Conservation (phyloP, 2,113 vertebrate species). For the Toxotes jaculatrix region DNA sequence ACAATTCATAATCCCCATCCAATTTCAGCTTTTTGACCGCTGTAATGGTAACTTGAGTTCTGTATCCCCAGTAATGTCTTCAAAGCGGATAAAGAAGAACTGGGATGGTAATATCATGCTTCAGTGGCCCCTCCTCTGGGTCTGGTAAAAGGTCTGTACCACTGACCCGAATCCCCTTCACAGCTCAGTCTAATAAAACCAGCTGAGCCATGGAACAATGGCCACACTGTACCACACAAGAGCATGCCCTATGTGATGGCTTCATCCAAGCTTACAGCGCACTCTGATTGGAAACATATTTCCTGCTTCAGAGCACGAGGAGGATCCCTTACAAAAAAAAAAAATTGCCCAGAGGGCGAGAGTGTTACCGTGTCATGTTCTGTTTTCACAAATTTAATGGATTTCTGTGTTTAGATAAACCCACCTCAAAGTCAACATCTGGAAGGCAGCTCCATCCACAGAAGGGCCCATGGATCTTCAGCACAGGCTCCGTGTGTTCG, state of each 20-base stretch:
- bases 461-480: constrained; percentile 92
- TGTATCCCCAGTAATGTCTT: constrained; percentile 44
- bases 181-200: constrained; percentile 69
- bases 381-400: constrained; percentile 52
- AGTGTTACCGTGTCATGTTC: constrained; percentile 31
- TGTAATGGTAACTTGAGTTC: constrained; percentile 22
- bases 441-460: constrained; percentile 89
- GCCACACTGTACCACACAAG: constrained; percentile 62
- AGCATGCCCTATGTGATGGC: constrained; percentile 42
- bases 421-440: constrained; percentile 93
- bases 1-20: constrained; percentile 14
- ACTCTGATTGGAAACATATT: constrained; percentile 63
- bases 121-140: constrained; percentile 42
- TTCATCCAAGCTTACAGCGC: constrained; percentile 30
- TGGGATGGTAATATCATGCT: constrained; percentile 52
- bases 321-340: constrained; percentile 17
- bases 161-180: constrained; percentile 64
- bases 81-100: constrained; percentile 47
- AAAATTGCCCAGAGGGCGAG: constrained; percentile 15
- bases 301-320: constrained; percentile 23
- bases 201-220: constrained; percentile 68
- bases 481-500: constrained; percentile 84
- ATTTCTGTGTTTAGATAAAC: constrained; percentile 52
- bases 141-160: constrained; percentile 60
- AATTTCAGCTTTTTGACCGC: constrained; percentile 3